phyloP scores from a whole-genome alignment of 2,797 vertebrate genomes.

The Trachops cirrhosus region DNA sequence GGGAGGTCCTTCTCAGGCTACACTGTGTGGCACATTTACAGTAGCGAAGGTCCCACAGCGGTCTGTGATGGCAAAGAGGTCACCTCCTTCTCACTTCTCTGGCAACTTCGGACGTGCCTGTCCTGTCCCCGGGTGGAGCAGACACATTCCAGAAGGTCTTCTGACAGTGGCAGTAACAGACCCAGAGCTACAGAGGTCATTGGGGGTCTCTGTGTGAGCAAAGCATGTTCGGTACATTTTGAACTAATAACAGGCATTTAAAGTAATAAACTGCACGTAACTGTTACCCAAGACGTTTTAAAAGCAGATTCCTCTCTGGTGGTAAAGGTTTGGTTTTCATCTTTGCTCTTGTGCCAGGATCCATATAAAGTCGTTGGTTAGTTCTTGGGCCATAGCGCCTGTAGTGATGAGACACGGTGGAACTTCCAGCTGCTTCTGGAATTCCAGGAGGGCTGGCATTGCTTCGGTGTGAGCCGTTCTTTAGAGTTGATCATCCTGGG shows the following conservation, averaged over 20 bases:
- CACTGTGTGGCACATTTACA: not conserved
- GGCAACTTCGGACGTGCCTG: slow-evolving; percentile 31
- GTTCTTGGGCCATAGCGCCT: not conserved
- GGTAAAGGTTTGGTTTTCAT: not conserved
- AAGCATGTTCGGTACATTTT: not conserved
- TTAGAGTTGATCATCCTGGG: not conserved
- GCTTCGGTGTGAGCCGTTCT: not conserved
- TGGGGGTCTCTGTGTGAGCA: not conserved
- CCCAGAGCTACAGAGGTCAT: not conserved
- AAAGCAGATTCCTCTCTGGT: not conserved
- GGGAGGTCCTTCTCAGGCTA: not conserved
- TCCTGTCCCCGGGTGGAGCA: slow-evolving; percentile 46
- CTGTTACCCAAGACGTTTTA: slow-evolving; percentile 34
- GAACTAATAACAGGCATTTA: not conserved
- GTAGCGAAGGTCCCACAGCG: not conserved
- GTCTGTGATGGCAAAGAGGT: not conserved
- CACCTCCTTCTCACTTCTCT: not conserved
- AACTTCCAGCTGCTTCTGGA: slow-evolving; percentile 3
- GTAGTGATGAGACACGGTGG: not conserved
- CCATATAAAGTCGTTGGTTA: not conserved
- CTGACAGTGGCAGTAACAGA: slow-evolving; percentile 32
- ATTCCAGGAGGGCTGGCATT: not conserved
- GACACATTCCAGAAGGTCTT: slow-evolving; percentile 49
- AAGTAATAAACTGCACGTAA: not conserved
- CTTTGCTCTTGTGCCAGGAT: not conserved